These are phyloP conservation scores for Exaiptasia diaphana DNA, from an alignment of 64 coral and sea anemone species.

Conservation along the genomic window DNA sequence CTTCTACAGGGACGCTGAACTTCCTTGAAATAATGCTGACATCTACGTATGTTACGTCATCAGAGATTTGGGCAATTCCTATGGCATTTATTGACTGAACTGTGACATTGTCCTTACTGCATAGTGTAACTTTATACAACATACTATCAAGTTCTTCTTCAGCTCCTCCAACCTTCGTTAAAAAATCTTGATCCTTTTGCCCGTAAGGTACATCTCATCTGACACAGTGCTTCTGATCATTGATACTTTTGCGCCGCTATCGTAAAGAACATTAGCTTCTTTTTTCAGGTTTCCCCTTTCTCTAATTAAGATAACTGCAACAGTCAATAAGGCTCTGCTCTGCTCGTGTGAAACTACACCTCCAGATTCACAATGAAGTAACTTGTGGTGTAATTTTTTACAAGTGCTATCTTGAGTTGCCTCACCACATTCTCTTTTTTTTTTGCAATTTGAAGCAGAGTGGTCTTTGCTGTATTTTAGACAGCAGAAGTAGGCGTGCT, in stretches of 20 bases:
- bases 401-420: conserved; percentile 14
- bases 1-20: background rate
- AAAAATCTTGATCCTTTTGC: conserved; percentile 30
- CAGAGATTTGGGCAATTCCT: conserved; percentile 44
- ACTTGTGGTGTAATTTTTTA: conserved; percentile 47
- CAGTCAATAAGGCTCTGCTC: background rate
- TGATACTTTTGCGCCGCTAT: conserved; percentile 44
- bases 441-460: background rate
- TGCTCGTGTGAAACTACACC: background rate
- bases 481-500: conserved; percentile 47
- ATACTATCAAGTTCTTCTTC: conserved; percentile 55
- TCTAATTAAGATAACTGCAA: background rate
- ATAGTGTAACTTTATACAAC: conserved; percentile 44
- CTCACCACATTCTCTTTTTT: conserved; percentile 35
- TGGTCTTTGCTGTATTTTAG: conserved; percentile 55
- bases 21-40: conserved; percentile 1
- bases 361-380: conserved; percentile 1
- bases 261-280: conserved; percentile 28
- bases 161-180: conserved; percentile 60
- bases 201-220: conserved; percentile 8
- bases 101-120: background rate
- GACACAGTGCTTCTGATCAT: conserved; percentile 32
- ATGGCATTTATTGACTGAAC: conserved; percentile 54
- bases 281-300: background rate
- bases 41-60: background rate